Evolutionary conservation across 1,140 invertebrate genomes (phyloP).

Genomic region (Oncopeltus fasciatus): DNA sequence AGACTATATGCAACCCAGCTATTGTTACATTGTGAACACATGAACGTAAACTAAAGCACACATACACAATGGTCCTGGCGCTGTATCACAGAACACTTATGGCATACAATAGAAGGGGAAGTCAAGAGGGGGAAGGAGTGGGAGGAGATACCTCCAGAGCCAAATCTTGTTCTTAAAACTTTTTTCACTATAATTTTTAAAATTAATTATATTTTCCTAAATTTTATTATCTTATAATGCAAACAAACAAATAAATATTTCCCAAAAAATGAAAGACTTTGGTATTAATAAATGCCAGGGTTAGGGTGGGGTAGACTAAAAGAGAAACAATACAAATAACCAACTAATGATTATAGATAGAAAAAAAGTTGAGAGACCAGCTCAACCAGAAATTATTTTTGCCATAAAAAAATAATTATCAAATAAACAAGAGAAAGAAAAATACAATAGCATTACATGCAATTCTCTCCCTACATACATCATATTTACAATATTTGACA

Average conservation of each 20-base stretch:
- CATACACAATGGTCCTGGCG: conserved; percentile 19
- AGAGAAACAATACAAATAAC: neutral
- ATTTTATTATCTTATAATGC: neutral
- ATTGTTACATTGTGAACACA: conserved; percentile 15
- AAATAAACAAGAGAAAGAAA: neutral
- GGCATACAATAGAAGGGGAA: conserved; percentile 14
- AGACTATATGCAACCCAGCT: conserved; percentile 17
- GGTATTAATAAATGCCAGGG: conserved; percentile 21
- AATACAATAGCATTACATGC: conserved; percentile 8
- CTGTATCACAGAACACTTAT: conserved; percentile 21
- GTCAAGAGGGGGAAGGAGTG: too few relatives aligned
- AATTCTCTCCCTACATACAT: neutral
- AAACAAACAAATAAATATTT: conserved; percentile 2
- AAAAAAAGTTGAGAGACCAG: conserved; percentile 1
- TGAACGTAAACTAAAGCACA: conserved; percentile 15
- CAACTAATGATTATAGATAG: neutral
- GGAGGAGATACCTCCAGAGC: too few relatives aligned
- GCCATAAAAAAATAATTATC: neutral
- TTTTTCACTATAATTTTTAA: conserved; percentile 6
- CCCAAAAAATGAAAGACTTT: conserved; percentile 21
- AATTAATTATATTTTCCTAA: too few relatives aligned
- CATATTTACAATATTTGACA: conserved; percentile 4
- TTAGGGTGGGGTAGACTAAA: neutral
- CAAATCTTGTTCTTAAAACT: neutral
- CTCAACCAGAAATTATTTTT: neutral